These are phyloP conservation scores for Cephus cinctus DNA, from an alignment of 1,140 invertebrate genomes.

Conservation along the genomic window DNA sequence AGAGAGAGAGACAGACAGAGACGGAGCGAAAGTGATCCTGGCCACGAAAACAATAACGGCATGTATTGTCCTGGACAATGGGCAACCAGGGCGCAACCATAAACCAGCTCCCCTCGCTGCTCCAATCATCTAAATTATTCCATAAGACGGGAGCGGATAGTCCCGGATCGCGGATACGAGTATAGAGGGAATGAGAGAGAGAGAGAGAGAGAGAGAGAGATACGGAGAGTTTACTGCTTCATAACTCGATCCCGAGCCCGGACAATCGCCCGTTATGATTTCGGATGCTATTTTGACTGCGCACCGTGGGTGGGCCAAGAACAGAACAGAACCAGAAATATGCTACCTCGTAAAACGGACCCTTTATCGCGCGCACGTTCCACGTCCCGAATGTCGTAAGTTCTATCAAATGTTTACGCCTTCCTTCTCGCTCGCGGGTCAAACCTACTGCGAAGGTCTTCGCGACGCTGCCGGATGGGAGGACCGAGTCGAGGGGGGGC, in stretches of 20 bases:
- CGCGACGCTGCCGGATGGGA: conserved; percentile 2
- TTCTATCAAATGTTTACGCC: conserved; percentile 31
- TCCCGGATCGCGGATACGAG: conserved; percentile 17
- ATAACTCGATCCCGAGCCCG: conserved; percentile 45
- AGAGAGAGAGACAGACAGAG: not conserved
- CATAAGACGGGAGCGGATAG: conserved; percentile 37
- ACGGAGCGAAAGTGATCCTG: no score
- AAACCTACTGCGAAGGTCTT: conserved; percentile 8
- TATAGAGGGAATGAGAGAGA: conserved; percentile 6
- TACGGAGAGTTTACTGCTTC: conserved; percentile 50
- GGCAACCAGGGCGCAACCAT: conserved; percentile 17
- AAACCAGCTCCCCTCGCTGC: conserved; percentile 29
- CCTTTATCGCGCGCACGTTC: conserved; percentile 28
- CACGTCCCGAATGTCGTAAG: conserved; percentile 16
- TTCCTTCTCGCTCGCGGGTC: conserved; percentile 6
- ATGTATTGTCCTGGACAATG: conserved; percentile 31
- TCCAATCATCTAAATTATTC: conserved; percentile 56
- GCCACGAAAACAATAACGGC: conserved; percentile 24
- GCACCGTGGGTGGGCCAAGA: conserved; percentile 42
- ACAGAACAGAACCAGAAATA: conserved; percentile 52
- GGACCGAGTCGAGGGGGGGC: not conserved
- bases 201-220: conserved; percentile 18
- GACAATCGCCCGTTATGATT: conserved; percentile 57
- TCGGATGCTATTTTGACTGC: conserved; percentile 54
- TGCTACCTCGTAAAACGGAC: conserved; percentile 54